Evolutionary conservation across 2,888 invertebrate genomes (phyloP).

Genomic region (Carcina quercana): DNA sequence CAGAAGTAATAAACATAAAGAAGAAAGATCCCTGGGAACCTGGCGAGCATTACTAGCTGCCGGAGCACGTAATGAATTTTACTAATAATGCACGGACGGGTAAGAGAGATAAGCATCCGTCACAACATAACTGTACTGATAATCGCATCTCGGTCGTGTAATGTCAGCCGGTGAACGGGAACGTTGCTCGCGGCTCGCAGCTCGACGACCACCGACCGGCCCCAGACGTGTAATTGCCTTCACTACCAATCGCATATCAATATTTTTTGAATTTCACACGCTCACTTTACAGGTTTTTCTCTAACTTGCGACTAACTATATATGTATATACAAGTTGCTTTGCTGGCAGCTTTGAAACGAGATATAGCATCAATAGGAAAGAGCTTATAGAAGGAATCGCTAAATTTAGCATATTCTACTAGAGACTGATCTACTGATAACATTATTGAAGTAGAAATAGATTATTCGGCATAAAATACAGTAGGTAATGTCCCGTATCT

Average conservation of each 20-base stretch:
- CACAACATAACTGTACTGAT: slow-evolving; percentile 64
- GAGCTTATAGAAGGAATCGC: too few relatives aligned
- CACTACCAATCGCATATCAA: slow-evolving; percentile 53
- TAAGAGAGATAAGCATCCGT: slow-evolving; percentile 52
- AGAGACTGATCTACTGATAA: too few relatives aligned
- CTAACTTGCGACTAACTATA: too few relatives aligned
- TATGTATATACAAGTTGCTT: too few relatives aligned
- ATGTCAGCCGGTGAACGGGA: slow-evolving; percentile 45
- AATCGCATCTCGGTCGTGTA: slow-evolving; percentile 58
- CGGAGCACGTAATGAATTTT: slow-evolving; percentile 33
- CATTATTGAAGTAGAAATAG: too few relatives aligned
- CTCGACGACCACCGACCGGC: slow-evolving; percentile 30
- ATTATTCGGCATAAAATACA: too few relatives aligned
- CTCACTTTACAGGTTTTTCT: slow-evolving; percentile 35
- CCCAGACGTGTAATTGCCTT: slow-evolving; percentile 47
- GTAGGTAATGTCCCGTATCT: too few relatives aligned
- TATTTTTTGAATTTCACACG: slow-evolving; percentile 46
- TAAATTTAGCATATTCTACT: too few relatives aligned
- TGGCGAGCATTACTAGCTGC: slow-evolving; percentile 20
- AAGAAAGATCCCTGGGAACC: slow-evolving; percentile 35
- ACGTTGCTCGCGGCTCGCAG: slow-evolving; percentile 42
- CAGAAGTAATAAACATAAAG: slow-evolving; percentile 29
- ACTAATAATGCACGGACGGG: slow-evolving; percentile 44
- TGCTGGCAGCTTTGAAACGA: too few relatives aligned
- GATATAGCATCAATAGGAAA: too few relatives aligned